phyloP scores from a whole-genome alignment of 37 sponge, comb jelly and placozoan genomes.

The Spongia lamella region DNA sequence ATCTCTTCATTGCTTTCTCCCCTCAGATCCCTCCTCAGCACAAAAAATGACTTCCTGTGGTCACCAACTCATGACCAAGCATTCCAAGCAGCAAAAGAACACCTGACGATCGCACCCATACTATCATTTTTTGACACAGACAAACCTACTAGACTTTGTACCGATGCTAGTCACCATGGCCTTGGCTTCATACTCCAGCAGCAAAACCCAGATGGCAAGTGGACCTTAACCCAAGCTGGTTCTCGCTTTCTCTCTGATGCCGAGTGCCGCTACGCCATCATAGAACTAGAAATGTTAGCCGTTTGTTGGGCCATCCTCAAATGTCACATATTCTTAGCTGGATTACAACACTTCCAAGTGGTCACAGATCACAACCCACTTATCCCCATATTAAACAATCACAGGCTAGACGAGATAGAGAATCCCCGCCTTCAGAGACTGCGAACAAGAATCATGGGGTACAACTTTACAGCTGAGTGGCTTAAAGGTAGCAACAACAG shows the following conservation, averaged over 20 bases:
- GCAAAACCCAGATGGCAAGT: not conserved
- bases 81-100: not conserved
- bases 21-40: slow-evolving; percentile 24
- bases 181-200: not conserved
- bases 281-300: slow-evolving; percentile 4
- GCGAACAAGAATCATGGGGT: not conserved
- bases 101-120: slow-evolving; percentile 6
- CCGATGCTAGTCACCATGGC: too few species aligned
- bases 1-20: not conserved
- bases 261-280: not conserved
- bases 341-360: not conserved
- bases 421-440: slow-evolving; percentile 17
- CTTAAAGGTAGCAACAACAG: not conserved
- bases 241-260: slow-evolving; percentile 6
- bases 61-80: not conserved
- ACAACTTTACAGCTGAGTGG: slow-evolving; percentile 9
- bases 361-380: slow-evolving; percentile 28
- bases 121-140: slow-evolving; percentile 7
- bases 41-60: slow-evolving; percentile 50
- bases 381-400: slow-evolving; percentile 22
- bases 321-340: slow-evolving; percentile 16
- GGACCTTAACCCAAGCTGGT: slow-evolving; percentile 1
- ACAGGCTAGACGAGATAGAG: slow-evolving; percentile 9
- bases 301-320: slow-evolving; percentile 8
- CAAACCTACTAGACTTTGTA: slow-evolving; percentile 8